phyloP scores from a whole-genome alignment of 2,797 vertebrate genomes.

The Sandelia bainsii region DNA sequence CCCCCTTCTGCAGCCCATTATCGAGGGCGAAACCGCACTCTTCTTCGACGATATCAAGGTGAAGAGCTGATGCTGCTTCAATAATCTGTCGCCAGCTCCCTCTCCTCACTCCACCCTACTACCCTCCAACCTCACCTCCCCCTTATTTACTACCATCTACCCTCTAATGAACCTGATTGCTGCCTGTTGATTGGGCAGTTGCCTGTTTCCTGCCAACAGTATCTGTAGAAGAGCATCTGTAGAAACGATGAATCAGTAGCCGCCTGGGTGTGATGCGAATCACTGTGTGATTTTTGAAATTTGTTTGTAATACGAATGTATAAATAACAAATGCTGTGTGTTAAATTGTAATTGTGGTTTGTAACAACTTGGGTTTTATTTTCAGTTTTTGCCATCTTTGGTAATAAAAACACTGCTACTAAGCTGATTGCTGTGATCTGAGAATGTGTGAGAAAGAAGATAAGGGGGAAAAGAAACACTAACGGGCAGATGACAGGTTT shows the following conservation, averaged over 20 bases:
- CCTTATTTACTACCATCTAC: constrained; percentile 34
- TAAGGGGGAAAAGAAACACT: too few species aligned
- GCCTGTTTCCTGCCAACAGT: constrained; percentile 46
- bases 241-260: constrained; percentile 75
- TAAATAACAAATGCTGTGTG: not conserved
- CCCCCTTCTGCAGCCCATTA: constrained; percentile 98
- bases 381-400: not conserved
- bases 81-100: constrained; percentile 71
- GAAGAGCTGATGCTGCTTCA: constrained; percentile 87
- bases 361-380: constrained; percentile 15
- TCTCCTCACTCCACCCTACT: constrained; percentile 34
- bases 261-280: constrained; percentile 48
- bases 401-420: not conserved
- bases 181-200: constrained; percentile 78
- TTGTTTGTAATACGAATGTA: not conserved
- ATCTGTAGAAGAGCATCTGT: constrained; percentile 32
- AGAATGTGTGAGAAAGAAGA: not conserved
- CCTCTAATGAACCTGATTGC: constrained; percentile 68
- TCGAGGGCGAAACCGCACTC: constrained; percentile 98
- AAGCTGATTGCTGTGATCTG: not conserved
- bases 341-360: constrained; percentile 5
- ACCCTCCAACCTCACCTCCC: constrained; percentile 29
- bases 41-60: constrained; percentile 99
- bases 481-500: too few species aligned
- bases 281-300: constrained; percentile 16